Conservation (phyloP, 2,797 vertebrate genomes). For the Tokudaia tokunoshimensis region DNA sequence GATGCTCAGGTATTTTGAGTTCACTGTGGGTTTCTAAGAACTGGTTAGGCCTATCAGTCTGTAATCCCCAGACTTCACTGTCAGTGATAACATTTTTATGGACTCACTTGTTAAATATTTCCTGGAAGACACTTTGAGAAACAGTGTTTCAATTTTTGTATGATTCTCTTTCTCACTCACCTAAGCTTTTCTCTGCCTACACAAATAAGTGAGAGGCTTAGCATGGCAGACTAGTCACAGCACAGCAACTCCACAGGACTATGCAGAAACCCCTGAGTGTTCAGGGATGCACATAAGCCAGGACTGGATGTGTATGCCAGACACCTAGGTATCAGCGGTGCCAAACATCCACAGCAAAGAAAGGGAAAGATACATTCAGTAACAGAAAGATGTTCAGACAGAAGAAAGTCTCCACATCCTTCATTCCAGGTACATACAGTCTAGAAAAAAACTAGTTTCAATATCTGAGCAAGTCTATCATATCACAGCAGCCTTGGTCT, state of each 20-base stretch:
- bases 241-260: background rate
- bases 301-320: background rate
- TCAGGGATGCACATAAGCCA: background rate
- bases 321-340: background rate
- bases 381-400: background rate
- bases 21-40: background rate
- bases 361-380: background rate
- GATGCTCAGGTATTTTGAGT: background rate
- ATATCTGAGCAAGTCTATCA: background rate
- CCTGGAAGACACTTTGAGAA: conserved; percentile 22
- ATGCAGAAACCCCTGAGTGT: background rate
- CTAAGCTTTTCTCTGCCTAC: background rate
- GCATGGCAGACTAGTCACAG: background rate
- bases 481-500: background rate
- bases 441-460: background rate
- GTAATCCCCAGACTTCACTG: background rate
- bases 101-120: conserved; percentile 1
- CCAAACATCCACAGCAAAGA: background rate
- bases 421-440: background rate
- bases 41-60: background rate
- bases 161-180: background rate
- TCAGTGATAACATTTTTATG: background rate
- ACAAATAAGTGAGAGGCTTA: background rate
- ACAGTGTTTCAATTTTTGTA: background rate
- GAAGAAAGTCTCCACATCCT: background rate